Conservation (phyloP, 2,797 vertebrate genomes). For the Myripristis jacobus region DNA sequence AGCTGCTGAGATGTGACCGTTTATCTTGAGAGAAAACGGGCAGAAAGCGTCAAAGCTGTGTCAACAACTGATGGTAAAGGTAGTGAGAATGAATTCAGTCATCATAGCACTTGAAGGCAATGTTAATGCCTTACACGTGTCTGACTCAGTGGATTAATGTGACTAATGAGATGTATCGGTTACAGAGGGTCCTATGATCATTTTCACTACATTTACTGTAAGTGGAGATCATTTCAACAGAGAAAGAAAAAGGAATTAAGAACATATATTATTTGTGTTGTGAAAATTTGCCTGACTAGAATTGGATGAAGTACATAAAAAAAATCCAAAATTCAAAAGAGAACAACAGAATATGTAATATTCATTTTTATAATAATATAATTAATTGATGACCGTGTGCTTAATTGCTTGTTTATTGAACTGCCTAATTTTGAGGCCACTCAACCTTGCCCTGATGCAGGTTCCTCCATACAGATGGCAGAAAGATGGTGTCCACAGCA, state of each 20-base stretch:
- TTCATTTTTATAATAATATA: no score
- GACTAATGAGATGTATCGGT: conserved; percentile 61
- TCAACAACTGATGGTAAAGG: conserved; percentile 59
- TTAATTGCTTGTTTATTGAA: no score
- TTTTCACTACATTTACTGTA: no score
- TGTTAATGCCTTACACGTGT: conserved; percentile 46
- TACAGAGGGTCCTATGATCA: conserved; percentile 51
- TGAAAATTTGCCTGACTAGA: conserved; percentile 11
- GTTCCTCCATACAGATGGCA: no score
- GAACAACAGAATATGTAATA: no score
- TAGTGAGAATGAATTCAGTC: conserved; percentile 66
- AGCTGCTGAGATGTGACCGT: conserved; percentile 39
- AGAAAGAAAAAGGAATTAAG: conserved; percentile 3
- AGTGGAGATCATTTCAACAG: conserved; percentile 27
- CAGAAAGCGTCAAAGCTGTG: conserved; percentile 37
- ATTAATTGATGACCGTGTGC: no score
- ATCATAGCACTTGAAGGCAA: conserved; percentile 50
- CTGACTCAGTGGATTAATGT: conserved; percentile 37
- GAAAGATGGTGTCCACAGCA: no score
- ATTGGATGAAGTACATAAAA: not conserved
- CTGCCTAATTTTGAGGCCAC: no score
- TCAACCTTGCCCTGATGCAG: no score
- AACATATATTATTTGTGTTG: conserved; percentile 17
- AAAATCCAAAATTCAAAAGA: no score
- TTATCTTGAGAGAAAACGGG: conserved; percentile 44